Evolutionary conservation across 2,888 invertebrate species (phyloP).

Genomic region (Lycocerus yunnanus): DNA sequence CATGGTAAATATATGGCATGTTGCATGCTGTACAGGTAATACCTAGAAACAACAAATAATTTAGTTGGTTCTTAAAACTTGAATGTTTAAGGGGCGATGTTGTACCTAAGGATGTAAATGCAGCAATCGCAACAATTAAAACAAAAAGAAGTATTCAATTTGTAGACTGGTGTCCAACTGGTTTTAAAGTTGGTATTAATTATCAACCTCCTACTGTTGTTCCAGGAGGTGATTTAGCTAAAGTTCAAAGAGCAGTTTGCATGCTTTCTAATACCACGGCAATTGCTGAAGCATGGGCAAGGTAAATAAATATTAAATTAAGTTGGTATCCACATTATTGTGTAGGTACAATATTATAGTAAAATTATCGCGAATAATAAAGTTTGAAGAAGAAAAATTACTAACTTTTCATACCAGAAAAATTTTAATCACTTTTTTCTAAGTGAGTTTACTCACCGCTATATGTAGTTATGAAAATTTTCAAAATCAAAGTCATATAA

Average conservation of each 20-base stretch:
- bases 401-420: too few relatives aligned
- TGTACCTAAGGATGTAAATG: conserved; percentile 89
- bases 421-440: too few relatives aligned
- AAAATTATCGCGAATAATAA: too few relatives aligned
- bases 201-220: conserved; percentile 91
- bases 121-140: conserved; percentile 91
- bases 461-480: too few relatives aligned
- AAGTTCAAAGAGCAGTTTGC: conserved; percentile 93
- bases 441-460: too few relatives aligned
- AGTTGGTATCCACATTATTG: too few relatives aligned
- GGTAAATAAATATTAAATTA: too few relatives aligned
- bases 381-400: too few relatives aligned
- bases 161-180: conserved; percentile 86
- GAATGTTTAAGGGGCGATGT: conserved; percentile 76
- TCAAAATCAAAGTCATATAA: too few relatives aligned
- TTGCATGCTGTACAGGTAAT: conserved; percentile 83
- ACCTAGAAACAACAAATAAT: background rate
- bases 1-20: conserved; percentile 94
- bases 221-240: conserved; percentile 89
- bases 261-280: conserved; percentile 97
- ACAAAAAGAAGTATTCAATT: conserved; percentile 92
- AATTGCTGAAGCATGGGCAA: conserved; percentile 95
- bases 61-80: background rate
- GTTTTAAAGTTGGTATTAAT: conserved; percentile 83
- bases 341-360: too few relatives aligned